A percentile compares a stretch with the other conserved stretches of the same genome.
Conservation (phyloP, 2,888 invertebrate species). For the Hydrotaea cyrtoneurina region DNA sequence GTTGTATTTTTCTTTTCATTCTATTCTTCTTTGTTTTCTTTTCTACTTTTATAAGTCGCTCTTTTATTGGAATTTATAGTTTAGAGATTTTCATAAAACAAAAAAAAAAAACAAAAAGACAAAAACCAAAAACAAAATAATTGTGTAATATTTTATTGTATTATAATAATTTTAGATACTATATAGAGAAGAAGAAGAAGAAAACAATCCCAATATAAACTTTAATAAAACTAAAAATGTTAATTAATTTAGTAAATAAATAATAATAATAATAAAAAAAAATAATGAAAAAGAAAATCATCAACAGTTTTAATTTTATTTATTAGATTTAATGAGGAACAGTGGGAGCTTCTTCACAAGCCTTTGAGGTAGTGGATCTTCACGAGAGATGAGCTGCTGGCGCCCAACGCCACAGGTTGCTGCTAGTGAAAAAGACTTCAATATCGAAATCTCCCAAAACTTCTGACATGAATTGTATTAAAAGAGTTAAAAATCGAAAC, state of each 20-base stretch:
- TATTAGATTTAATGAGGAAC: no score
- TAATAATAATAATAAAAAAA: slow-evolving; percentile 40
- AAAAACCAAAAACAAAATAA: slow-evolving; percentile 36
- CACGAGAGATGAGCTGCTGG: no score
- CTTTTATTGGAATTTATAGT: slow-evolving; percentile 63
- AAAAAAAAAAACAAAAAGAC: background rate
- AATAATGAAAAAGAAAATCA: slow-evolving; percentile 40
- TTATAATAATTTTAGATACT: slow-evolving; percentile 36
- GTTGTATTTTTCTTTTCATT: background rate
- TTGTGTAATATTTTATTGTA: slow-evolving; percentile 54
- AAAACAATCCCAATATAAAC: slow-evolving; percentile 10
- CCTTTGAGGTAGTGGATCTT: no score
- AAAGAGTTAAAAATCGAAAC: no score
- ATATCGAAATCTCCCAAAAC: no score
- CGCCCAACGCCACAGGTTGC: no score
- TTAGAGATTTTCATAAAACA: slow-evolving; percentile 27
- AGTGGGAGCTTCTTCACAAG: no score
- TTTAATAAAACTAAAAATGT: slow-evolving; percentile 51
- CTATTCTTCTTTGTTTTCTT: slow-evolving; percentile 16
- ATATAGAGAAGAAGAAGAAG: slow-evolving; percentile 20
- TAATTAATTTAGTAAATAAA: slow-evolving; percentile 67
- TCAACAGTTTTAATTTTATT: background rate
- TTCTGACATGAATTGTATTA: no score
- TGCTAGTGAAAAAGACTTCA: no score
- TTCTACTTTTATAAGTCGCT: slow-evolving; percentile 37